Evolutionary conservation across 2,888 invertebrate genomes (phyloP), one percentile per base, ranked within the genome.

Genomic region (Harpalus rubripes): DNA sequence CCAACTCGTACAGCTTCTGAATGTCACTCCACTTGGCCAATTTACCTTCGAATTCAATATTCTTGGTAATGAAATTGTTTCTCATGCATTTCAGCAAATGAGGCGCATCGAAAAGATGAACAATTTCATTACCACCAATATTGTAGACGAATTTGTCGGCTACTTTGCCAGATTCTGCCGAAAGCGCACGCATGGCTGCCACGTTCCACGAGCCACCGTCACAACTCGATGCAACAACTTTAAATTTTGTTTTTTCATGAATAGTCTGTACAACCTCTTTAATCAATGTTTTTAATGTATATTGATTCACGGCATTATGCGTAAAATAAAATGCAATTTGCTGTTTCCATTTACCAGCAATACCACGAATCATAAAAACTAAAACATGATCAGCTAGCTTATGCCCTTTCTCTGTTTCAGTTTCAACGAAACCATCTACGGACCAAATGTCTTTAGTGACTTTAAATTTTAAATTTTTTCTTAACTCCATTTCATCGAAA

Each of bases 61-160:
- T 63, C 18, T 78, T 78, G 22, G 78, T 58, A 8, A 58, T 56
- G 2, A 78, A 78, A 78, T 56, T 78, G 22, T 78, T 78, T 12
- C 78, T 56, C 78, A 78, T 58, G 12, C 56, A 78, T 78, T 56
- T 78, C 0, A 78, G 22, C n/a, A 78, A 58, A 78, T 78, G 78
- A 32, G 58, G 78, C 7, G 15, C 18, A n/a, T 78, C 78, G 56
- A 78, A 78, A 15, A 78, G 18, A 58, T 78, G 78, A 18, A 78
- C 18, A 58, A 78, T 78, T 52, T 56, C n/a, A 78, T 78, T 1
- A 78, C 26, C 56, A 56, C 18, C 26, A 22, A 56, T n/a, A 7
- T 78, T 58, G 16, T 74, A 74, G 6, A 41, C 32, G 7, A 74
- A 74, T 74, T 41, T 22, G 10, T 74, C 22, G 16, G n/a, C n/a